These are phyloP conservation scores for Theristicus caerulescens DNA, from an alignment of 2,113 vertebrate species.

Conservation along the genomic window DNA sequence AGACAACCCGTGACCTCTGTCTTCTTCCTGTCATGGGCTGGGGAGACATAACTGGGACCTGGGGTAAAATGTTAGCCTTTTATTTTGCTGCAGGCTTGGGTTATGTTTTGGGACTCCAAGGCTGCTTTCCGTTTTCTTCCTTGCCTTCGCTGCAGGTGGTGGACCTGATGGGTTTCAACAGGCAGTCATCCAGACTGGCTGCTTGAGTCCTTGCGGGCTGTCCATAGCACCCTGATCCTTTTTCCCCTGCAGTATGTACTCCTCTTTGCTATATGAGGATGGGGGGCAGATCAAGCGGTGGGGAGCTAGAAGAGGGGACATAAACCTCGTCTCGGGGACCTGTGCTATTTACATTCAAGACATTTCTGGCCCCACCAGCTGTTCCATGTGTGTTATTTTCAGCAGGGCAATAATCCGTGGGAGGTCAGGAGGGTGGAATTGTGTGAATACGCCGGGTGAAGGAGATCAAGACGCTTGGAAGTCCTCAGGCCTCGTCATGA, in stretches of 20 bases:
- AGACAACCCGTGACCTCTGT: neutral
- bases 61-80: neutral
- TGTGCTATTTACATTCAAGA: conserved; percentile 62
- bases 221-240: neutral
- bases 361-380: conserved; percentile 67
- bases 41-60: neutral
- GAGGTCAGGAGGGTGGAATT: conserved; percentile 62
- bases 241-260: neutral
- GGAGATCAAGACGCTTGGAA: neutral
- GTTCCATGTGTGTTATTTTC: conserved; percentile 73
- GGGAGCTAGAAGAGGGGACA: neutral
- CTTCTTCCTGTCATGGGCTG: neutral
- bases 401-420: conserved; percentile 62
- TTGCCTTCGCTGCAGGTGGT: neutral
- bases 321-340: neutral
- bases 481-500: neutral
- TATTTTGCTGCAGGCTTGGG: neutral
- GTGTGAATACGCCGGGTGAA: conserved; percentile 47
- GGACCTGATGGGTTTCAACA: neutral
- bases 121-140: neutral
- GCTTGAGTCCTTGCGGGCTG: neutral
- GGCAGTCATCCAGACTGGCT: neutral
- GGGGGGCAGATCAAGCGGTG: neutral
- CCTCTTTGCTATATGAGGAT: neutral
- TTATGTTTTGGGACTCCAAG: neutral